Evolutionary conservation across 2,797 vertebrate species (phyloP).

Genomic region (Darevskia nairensis): DNA sequence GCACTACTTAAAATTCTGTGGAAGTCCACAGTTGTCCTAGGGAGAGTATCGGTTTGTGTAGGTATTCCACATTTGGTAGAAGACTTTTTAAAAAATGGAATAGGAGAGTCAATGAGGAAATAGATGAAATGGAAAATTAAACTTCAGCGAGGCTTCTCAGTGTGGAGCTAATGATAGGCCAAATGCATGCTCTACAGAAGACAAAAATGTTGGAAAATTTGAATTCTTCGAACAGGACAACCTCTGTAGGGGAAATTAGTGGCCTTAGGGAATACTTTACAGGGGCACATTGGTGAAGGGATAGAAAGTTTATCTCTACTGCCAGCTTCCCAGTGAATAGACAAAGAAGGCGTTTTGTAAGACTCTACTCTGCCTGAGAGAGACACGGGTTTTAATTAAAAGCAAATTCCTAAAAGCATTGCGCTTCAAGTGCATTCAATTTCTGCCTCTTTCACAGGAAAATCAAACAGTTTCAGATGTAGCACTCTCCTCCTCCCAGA

Average conservation of each 20-base stretch:
- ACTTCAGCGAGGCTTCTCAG: neutral
- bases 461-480: conserved; percentile 4
- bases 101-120: neutral
- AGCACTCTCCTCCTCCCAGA: neutral
- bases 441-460: neutral
- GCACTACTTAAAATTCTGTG: neutral
- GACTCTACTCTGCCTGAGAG: neutral
- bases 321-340: neutral
- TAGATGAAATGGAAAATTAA: conserved; percentile 25
- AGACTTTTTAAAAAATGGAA: neutral
- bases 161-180: conserved; percentile 8
- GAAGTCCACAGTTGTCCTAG: neutral
- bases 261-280: neutral
- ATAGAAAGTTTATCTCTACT: neutral
- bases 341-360: neutral
- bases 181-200: neutral
- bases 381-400: conserved; percentile 33
- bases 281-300: neutral
- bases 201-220: neutral
- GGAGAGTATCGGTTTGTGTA: neutral
- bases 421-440: conserved; percentile 19
- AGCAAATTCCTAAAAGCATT: conserved; percentile 20
- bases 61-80: neutral
- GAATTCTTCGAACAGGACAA: conserved; percentile 5
- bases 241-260: neutral